Evolutionary conservation across 2,797 vertebrate genomes (phyloP).

Genomic region (Sandelia bainsii): DNA sequence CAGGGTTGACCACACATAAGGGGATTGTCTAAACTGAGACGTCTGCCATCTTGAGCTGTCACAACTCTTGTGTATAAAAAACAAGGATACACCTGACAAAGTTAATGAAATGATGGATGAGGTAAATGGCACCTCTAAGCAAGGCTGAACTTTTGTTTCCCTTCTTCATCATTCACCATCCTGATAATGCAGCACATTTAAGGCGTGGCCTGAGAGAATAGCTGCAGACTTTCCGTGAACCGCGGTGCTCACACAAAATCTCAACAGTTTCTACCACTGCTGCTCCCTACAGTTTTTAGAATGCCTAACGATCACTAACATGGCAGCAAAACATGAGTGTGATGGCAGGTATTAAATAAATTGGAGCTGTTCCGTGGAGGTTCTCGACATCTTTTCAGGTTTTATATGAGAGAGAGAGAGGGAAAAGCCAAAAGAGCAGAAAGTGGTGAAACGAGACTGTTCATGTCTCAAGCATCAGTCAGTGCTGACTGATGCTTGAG

Average conservation of each 20-base stretch:
- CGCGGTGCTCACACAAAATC: neutral
- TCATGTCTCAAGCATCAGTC: conserved; percentile 64
- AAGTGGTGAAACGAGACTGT: conserved; percentile 49
- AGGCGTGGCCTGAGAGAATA: conserved; percentile 17
- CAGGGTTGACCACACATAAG: conserved; percentile 72
- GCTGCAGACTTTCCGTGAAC: conserved; percentile 25
- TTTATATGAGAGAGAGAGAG: conserved; percentile 36
- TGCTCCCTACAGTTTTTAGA: conserved; percentile 18
- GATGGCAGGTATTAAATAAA: conserved; percentile 61
- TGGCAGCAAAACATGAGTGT: conserved; percentile 48
- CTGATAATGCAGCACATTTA: conserved; percentile 26
- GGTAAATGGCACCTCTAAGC: conserved; percentile 50
- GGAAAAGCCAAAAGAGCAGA: conserved; percentile 49
- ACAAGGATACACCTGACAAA: conserved; percentile 74
- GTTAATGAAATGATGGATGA: conserved; percentile 75
- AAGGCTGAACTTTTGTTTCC: conserved; percentile 38
- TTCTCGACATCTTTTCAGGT: conserved; percentile 63
- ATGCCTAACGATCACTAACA: conserved; percentile 39
- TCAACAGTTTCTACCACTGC: conserved; percentile 1
- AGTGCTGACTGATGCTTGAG: conserved; percentile 58
- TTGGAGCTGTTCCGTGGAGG: conserved; percentile 64
- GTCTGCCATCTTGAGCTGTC: conserved; percentile 78
- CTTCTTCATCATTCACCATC: conserved; percentile 36
- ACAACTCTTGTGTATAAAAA: conserved; percentile 68
- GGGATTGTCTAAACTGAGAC: conserved; percentile 77